Evolutionary conservation across 2,113 vertebrate species (phyloP).

Genomic region (Heloderma charlesbogerti): DNA sequence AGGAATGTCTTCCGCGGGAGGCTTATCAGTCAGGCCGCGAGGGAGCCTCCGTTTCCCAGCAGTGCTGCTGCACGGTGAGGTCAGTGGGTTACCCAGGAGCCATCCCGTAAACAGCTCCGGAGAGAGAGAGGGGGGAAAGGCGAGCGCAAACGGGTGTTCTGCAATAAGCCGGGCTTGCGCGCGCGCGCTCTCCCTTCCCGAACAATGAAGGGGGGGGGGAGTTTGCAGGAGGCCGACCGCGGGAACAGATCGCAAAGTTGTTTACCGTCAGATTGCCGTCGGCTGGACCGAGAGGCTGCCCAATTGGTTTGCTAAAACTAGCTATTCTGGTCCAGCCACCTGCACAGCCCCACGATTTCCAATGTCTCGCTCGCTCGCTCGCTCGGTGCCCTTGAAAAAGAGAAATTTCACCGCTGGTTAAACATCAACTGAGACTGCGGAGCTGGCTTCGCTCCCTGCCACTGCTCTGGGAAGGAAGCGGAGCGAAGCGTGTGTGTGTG

Average conservation of each 20-base stretch:
- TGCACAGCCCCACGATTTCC: background rate
- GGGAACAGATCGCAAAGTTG: background rate
- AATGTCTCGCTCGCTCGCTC: fast-evolving
- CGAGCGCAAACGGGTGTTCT: background rate
- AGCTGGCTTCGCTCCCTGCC: background rate
- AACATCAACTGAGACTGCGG: background rate
- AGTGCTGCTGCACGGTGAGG: conserved; percentile 39
- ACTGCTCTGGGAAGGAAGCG: background rate
- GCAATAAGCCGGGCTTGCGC: background rate
- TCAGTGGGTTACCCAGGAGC: conserved; percentile 55
- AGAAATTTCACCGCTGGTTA: fast-evolving
- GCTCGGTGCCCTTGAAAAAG: background rate
- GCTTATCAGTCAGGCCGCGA: conserved; percentile 54
- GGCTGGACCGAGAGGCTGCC: fast-evolving
- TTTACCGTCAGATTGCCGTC: background rate
- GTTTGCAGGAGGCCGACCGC: background rate
- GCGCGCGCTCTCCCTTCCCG: background rate
- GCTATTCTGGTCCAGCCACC: conserved; percentile 37
- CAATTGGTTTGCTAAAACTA: background rate
- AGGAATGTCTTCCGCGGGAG: conserved; percentile 50
- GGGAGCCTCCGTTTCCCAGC: conserved; percentile 67
- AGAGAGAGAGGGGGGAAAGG: background rate
- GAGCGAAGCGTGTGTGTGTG: background rate
- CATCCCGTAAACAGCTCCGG: conserved; percentile 14
- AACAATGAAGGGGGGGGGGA: background rate